These are phyloP conservation scores for Acrocephalus scirpaceus DNA, from an alignment of 2,797 vertebrate species.

Conservation along the genomic window DNA sequence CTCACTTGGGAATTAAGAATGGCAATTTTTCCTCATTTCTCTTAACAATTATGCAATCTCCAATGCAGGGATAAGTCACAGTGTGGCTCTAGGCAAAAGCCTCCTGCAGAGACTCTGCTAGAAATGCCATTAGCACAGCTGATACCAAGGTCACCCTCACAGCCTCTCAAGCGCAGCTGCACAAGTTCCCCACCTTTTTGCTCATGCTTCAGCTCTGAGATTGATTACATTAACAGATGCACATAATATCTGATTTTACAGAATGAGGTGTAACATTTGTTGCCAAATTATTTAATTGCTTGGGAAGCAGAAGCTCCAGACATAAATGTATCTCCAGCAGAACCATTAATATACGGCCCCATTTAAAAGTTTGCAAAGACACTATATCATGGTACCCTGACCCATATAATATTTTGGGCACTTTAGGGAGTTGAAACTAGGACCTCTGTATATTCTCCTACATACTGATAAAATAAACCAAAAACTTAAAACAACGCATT, in stretches of 20 bases:
- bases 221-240: constrained; percentile 12
- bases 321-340: not conserved
- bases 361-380: not conserved
- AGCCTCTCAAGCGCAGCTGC: not conserved
- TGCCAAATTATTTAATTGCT: constrained; percentile 34
- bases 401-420: not conserved
- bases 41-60: not conserved
- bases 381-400: not conserved
- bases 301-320: constrained; percentile 25
- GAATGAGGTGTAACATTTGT: constrained; percentile 34
- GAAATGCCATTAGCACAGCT: constrained; percentile 50
- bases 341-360: not conserved
- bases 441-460: constrained; percentile 17
- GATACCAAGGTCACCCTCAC: constrained; percentile 65
- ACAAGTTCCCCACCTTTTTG: not conserved
- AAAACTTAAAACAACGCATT: constrained; percentile 45
- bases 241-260: constrained; percentile 32
- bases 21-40: not conserved
- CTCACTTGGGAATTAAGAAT: not conserved
- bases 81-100: constrained; percentile 31
- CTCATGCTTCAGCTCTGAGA: not conserved
- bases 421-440: not conserved
- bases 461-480: not conserved
- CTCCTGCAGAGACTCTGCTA: constrained; percentile 20
- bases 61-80: constrained; percentile 31